A percentile compares a stretch with the other conserved stretches of the same genome.
These are phyloP conservation scores for Meghimatium bilineatum DNA, from an alignment of 2,888 invertebrate species.

Conservation along the genomic window DNA sequence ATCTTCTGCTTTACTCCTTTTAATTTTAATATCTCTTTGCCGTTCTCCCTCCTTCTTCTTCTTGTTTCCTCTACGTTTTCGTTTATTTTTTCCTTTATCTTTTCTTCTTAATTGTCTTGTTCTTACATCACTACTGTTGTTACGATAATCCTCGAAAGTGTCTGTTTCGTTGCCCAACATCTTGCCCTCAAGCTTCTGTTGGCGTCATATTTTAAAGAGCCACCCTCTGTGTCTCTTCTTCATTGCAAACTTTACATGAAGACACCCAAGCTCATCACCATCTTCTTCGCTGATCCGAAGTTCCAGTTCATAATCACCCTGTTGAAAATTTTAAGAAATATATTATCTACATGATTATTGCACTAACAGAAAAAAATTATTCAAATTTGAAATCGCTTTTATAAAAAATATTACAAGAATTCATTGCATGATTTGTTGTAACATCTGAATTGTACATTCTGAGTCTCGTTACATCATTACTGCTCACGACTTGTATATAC, in stretches of 20 bases:
- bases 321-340: slow-evolving; percentile 6
- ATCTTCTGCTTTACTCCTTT: neutral
- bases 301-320: slow-evolving; percentile 71
- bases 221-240: slow-evolving; percentile 68
- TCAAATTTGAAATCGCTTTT: no score
- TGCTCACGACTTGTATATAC: no score
- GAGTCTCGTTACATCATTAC: no score
- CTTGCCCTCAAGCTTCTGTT: slow-evolving; percentile 4
- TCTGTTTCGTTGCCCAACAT: neutral
- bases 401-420: no score
- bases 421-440: no score
- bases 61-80: slow-evolving; percentile 27
- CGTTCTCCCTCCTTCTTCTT: neutral
- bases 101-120: neutral
- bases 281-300: slow-evolving; percentile 62
- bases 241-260: slow-evolving; percentile 65
- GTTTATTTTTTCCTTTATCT: slow-evolving; percentile 1
- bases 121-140: neutral
- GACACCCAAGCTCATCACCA: slow-evolving; percentile 66
- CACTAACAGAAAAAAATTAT: neutral
- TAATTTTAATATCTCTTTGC: neutral
- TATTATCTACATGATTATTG: neutral
- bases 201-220: slow-evolving; percentile 66
- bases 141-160: neutral
- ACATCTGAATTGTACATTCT: no score